Percentiles rank a stretch among this genome's conserved stretches.
These are phyloP conservation scores for Lumbricus terrestris DNA, from an alignment of 2,888 invertebrate genomes.

Conservation along the genomic window DNA sequence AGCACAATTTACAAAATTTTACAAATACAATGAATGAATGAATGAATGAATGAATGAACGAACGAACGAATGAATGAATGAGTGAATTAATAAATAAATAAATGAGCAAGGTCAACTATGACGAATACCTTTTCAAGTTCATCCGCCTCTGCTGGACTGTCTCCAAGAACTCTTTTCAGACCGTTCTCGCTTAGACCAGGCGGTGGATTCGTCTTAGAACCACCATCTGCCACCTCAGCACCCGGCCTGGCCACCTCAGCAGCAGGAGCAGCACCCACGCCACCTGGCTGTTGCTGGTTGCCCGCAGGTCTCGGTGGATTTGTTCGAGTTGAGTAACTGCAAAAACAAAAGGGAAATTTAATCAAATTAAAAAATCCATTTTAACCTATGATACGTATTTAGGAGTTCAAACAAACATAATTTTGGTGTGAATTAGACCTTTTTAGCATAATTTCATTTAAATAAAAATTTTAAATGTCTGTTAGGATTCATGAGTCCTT, in stretches of 20 bases:
- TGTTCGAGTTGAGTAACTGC: background rate
- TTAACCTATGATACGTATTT: background rate
- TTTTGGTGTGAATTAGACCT: background rate
- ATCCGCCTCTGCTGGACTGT: conserved; percentile 49
- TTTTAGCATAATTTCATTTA: background rate
- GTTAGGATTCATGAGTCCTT: background rate
- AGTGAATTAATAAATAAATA: background rate
- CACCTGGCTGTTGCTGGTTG: background rate
- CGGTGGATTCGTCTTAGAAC: conserved; percentile 38
- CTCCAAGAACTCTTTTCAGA: conserved; percentile 50
- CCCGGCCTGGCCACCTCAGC: background rate
- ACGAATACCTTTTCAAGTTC: conserved; percentile 71
- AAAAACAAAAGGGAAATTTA: background rate
- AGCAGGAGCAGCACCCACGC: background rate
- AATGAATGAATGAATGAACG: no score
- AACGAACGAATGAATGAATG: background rate
- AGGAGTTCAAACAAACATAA: background rate
- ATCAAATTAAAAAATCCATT: background rate
- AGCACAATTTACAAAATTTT: no score
- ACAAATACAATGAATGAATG: no score
- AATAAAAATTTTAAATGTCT: background rate
- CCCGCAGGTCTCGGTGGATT: background rate
- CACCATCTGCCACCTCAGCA: background rate
- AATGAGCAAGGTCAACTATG: no score
- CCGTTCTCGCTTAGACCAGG: conserved; percentile 51